Conservation (phyloP, 2,797 vertebrate genomes). For the Semaprochilodus insignis region DNA sequence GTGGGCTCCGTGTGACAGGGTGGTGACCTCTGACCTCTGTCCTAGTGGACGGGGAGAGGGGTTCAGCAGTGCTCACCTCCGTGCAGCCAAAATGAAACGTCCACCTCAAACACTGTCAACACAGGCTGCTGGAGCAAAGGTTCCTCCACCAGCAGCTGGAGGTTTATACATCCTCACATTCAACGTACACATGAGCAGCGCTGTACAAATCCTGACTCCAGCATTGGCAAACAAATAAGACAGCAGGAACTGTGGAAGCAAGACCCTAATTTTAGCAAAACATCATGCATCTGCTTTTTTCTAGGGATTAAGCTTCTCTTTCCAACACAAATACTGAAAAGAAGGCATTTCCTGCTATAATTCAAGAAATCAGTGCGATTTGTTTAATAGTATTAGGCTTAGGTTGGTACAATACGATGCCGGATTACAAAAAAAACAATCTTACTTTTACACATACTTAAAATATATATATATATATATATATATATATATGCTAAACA, state of each 20-base stretch:
- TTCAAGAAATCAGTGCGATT: neutral
- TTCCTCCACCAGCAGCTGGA: constrained; percentile 3
- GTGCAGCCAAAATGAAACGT: constrained; percentile 32
- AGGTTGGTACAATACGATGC: neutral
- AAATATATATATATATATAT: neutral
- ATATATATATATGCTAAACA: neutral
- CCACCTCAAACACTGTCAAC: constrained; percentile 4
- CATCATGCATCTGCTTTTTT: neutral
- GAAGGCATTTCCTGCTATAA: neutral
- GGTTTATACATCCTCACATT: neutral
- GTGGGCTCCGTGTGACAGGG: constrained; percentile 17
- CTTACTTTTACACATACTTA: no score
- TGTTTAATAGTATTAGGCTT: neutral
- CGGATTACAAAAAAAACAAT: neutral
- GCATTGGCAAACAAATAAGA: neutral
- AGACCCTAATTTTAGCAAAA: neutral
- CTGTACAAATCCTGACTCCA: constrained; percentile 17
- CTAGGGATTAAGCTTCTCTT: neutral
- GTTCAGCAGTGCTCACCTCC: constrained; percentile 11
- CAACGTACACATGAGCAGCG: constrained; percentile 5
- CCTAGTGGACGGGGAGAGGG: constrained; percentile 26
- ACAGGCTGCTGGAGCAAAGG: neutral
- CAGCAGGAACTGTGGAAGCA: neutral
- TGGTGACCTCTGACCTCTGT: constrained; percentile 52
- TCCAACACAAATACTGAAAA: neutral